phyloP scores from a whole-genome alignment of 2,888 invertebrate genomes.

The Ormyrus nitidulus region DNA sequence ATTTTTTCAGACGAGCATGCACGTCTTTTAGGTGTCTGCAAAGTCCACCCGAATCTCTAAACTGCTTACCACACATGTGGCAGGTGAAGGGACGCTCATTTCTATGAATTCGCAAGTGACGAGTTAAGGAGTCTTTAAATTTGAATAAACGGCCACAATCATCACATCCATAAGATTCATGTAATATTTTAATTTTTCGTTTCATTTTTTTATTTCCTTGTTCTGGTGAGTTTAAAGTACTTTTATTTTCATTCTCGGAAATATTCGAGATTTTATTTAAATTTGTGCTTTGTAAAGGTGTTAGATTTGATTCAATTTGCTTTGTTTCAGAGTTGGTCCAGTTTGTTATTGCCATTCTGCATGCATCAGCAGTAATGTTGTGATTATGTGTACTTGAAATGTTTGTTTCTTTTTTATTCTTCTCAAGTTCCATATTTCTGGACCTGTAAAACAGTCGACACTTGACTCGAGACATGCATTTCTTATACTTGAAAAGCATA shows the following conservation, averaged over 20 bases:
- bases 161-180: conserved; percentile 67
- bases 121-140: conserved; percentile 77
- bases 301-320: too few species aligned
- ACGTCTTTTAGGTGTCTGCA: conserved; percentile 72
- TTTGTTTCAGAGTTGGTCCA: not conserved
- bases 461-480: conserved; percentile 65
- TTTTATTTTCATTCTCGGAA: not conserved
- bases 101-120: conserved; percentile 75
- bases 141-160: conserved; percentile 77
- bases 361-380: not conserved
- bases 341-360: conserved; percentile 5
- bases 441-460: conserved; percentile 72
- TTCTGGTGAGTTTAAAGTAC: not conserved
- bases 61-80: conserved; percentile 74
- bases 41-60: conserved; percentile 72
- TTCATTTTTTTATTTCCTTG: too few species aligned
- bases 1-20: conserved; percentile 71
- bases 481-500: conserved; percentile 4
- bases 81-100: conserved; percentile 73
- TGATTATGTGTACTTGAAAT: not conserved
- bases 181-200: too few species aligned
- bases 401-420: conserved; percentile 46
- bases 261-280: too few species aligned
- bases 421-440: conserved; percentile 67
- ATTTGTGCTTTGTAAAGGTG: too few species aligned